Evolutionary conservation across 2,888 invertebrate genomes (phyloP).

Genomic region (Margaritifera margaritifera): DNA sequence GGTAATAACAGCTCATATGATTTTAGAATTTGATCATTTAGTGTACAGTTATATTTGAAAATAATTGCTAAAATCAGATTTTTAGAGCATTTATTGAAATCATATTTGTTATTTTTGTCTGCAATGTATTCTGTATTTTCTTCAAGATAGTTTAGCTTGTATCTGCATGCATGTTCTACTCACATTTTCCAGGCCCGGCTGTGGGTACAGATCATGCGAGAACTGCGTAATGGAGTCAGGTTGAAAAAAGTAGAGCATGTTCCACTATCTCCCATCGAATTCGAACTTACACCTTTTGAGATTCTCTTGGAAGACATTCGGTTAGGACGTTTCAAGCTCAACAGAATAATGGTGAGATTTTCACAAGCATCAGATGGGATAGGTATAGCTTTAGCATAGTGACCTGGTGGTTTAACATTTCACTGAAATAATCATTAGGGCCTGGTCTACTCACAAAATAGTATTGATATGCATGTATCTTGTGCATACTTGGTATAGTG

Average conservation of each 20-base stretch:
- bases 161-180: background rate
- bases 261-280: constrained; percentile 81
- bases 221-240: constrained; percentile 91
- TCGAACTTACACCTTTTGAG: constrained; percentile 95
- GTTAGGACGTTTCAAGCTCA: constrained; percentile 88
- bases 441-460: no score
- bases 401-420: no score
- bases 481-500: no score
- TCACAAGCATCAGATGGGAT: background rate
- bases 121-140: background rate
- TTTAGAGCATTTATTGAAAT: no score
- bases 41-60: no score
- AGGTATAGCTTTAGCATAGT: no score
- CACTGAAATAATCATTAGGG: no score
- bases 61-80: no score
- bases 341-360: constrained; percentile 78
- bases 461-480: no score
- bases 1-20: no score
- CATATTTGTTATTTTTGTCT: no score
- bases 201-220: constrained; percentile 84
- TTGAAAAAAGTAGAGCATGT: constrained; percentile 86
- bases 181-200: constrained; percentile 83
- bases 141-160: background rate
- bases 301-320: constrained; percentile 97
- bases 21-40: no score